phyloP scores from a whole-genome alignment of 2,113 vertebrate genomes.

The Petroica traversi region DNA sequence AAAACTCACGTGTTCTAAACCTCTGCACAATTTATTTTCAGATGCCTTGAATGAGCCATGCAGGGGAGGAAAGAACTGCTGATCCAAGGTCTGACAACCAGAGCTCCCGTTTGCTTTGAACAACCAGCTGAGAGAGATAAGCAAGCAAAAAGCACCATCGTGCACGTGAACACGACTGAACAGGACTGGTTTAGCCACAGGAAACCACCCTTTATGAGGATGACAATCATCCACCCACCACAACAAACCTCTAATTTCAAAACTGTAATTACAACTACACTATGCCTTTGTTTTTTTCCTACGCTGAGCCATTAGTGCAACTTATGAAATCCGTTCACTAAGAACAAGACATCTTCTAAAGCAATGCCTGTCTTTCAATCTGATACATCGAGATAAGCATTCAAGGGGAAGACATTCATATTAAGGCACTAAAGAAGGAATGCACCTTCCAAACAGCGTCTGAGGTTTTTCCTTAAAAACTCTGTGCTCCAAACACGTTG shows the following conservation, averaged over 20 bases:
- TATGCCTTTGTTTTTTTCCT: accelerated
- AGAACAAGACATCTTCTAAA: background rate
- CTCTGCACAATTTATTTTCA: background rate
- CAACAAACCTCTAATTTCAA: background rate
- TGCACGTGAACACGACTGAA: accelerated
- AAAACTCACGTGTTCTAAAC: background rate
- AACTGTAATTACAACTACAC: background rate
- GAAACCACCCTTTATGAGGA: background rate
- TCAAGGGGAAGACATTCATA: background rate
- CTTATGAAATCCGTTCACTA: background rate
- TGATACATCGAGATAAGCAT: background rate
- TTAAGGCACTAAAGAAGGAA: background rate
- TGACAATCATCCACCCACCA: background rate
- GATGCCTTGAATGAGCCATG: background rate
- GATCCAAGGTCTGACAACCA: background rate
- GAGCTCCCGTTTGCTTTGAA: background rate
- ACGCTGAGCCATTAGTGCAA: background rate
- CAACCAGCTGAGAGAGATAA: background rate
- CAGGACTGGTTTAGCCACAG: background rate
- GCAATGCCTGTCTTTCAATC: background rate
- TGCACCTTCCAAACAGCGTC: background rate
- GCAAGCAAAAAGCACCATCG: background rate
- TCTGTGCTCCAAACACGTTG: background rate
- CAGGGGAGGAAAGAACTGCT: background rate
- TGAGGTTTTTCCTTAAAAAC: background rate